Conservation (phyloP, 2,113 vertebrate genomes). For the Gallinago jamesoni region DNA sequence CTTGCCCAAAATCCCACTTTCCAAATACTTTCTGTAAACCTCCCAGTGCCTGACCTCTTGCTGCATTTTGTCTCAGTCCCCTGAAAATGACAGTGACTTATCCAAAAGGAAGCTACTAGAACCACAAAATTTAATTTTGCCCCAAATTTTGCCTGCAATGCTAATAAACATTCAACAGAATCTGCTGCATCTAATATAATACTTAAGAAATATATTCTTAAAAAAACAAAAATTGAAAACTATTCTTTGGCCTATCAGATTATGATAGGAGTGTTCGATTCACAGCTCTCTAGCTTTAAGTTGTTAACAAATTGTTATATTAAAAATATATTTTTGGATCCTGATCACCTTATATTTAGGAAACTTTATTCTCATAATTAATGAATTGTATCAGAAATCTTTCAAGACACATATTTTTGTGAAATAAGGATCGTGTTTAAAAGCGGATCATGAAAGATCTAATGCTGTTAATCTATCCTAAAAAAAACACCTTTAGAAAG, state of each 20-base stretch:
- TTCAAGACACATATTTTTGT: not conserved
- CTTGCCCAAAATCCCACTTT: not conserved
- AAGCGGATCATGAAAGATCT: not conserved
- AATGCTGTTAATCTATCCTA: not conserved
- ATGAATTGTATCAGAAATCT: not conserved
- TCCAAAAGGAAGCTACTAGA: not conserved
- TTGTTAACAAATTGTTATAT: not conserved
- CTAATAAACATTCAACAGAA: not conserved
- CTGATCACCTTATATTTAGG: not conserved
- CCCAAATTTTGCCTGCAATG: not conserved
- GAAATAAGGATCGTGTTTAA: not conserved
- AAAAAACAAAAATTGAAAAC: not conserved
- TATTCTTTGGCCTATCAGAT: not conserved
- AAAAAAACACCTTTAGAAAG: not conserved
- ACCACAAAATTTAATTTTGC: not conserved
- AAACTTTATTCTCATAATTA: not conserved
- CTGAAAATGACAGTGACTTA: not conserved
- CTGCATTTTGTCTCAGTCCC: not conserved
- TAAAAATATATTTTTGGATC: not conserved
- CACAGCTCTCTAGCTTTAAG: not conserved
- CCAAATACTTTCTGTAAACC: not conserved
- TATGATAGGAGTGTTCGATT: not conserved
- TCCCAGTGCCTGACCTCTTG: not conserved
- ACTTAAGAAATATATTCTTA: not conserved
- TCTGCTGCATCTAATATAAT: not conserved